Conservation (phyloP, 2,113 vertebrate genomes). For the Hydrolagus affinis region DNA sequence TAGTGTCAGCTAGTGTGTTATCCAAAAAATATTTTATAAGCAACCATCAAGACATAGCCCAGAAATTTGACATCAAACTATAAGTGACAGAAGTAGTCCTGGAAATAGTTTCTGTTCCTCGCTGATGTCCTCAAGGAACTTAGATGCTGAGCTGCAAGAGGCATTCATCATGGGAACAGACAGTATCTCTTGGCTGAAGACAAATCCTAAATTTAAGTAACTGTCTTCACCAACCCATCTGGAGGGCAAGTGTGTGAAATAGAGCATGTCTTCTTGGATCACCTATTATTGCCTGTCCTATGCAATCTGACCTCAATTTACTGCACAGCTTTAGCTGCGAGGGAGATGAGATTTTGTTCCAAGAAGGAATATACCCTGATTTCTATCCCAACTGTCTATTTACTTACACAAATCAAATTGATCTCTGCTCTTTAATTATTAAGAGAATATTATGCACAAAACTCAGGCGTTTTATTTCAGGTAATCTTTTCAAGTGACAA, state of each 20-base stretch:
- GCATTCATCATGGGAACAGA: conserved; percentile 57
- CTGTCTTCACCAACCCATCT: conserved; percentile 65
- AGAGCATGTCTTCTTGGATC: conserved; percentile 54
- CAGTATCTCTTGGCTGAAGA: conserved; percentile 61
- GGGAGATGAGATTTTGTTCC: neutral
- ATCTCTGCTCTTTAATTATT: conserved; percentile 12
- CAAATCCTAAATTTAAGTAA: conserved; percentile 79
- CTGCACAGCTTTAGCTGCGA: neutral
- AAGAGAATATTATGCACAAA: neutral
- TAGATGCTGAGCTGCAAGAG: conserved; percentile 37
- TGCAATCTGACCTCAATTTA: conserved; percentile 70
- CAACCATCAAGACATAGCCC: neutral
- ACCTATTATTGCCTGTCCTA: conserved; percentile 48
- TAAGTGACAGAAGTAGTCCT: conserved; percentile 68
- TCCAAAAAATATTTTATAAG: neutral
- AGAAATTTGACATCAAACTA: conserved; percentile 45
- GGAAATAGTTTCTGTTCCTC: conserved; percentile 47
- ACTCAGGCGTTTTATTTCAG: neutral
- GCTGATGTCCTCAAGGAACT: conserved; percentile 54
- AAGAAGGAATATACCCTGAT: neutral
- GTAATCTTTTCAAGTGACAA: neutral
- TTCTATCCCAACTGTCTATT: neutral
- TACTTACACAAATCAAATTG: neutral
- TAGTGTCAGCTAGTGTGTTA: neutral
- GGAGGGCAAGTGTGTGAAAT: conserved; percentile 66